A percentile compares a stretch with the other conserved stretches of the same genome.
Evolutionary conservation across 1,140 invertebrate genomes (phyloP).

Genomic region (Gerris buenoi): DNA sequence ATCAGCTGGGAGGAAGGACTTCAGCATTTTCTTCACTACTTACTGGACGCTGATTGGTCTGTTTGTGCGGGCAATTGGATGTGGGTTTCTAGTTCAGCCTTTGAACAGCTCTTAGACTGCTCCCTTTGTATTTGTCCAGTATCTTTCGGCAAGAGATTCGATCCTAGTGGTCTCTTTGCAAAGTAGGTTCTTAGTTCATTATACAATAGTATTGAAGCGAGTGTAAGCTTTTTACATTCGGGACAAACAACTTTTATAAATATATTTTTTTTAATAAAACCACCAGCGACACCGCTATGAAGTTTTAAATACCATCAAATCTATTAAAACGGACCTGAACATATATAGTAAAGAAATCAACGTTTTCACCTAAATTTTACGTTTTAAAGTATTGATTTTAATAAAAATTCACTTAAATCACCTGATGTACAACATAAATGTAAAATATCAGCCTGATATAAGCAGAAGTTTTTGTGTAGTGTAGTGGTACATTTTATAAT

Average conservation of each 20-base stretch:
- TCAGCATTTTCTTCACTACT: conserved; percentile 44
- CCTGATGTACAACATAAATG: no score
- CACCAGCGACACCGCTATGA: no score
- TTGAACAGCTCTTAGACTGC: conserved; percentile 46
- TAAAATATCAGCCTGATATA: no score
- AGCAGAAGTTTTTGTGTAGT: no score
- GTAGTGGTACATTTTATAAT: no score
- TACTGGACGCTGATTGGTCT: conserved; percentile 57
- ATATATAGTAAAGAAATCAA: neutral
- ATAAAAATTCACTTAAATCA: no score
- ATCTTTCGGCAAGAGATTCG: conserved; percentile 47
- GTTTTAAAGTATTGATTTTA: no score
- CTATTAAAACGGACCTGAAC: no score
- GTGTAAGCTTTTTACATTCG: no score
- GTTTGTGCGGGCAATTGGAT: conserved; percentile 66
- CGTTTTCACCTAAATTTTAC: neutral
- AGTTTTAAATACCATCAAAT: no score
- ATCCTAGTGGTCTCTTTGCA: conserved; percentile 52
- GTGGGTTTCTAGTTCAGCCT: conserved; percentile 60
- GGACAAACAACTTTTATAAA: neutral
- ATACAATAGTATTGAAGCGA: no score
- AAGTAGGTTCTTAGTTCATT: no score
- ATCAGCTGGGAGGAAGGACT: conserved; percentile 53
- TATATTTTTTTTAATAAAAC: neutral
- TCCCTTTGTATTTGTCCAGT: conserved; percentile 49